phyloP scores from a whole-genome alignment of 2,888 invertebrate genomes.

The Byasa hedistus region DNA sequence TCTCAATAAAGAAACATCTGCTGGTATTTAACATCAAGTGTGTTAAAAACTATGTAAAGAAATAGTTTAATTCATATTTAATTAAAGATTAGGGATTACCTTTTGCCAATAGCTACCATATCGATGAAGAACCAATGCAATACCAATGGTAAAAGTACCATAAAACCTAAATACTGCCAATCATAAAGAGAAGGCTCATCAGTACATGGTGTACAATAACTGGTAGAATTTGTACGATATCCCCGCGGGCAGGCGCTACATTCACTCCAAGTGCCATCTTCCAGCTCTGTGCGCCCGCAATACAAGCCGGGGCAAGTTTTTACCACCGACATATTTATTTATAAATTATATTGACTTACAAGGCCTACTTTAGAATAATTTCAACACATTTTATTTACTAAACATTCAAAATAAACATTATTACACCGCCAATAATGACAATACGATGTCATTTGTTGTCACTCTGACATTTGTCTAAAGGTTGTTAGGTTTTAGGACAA shows the following conservation, averaged over 20 bases:
- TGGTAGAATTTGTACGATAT: constrained; percentile 85
- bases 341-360: not conserved
- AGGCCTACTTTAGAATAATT: not conserved
- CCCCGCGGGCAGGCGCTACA: constrained; percentile 95
- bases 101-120: constrained; percentile 86
- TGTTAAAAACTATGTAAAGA: not conserved
- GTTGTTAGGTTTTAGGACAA: too few species aligned
- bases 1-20: not conserved
- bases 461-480: too few species aligned
- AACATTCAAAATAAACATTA: not conserved
- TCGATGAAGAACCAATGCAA: constrained; percentile 97
- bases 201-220: constrained; percentile 88
- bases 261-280: constrained; percentile 85
- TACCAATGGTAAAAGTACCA: constrained; percentile 92
- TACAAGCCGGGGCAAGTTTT: constrained; percentile 89
- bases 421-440: not conserved
- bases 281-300: constrained; percentile 86
- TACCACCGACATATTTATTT: constrained; percentile 52
- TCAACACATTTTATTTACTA: not conserved
- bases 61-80: not conserved
- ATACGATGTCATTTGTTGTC: too few species aligned
- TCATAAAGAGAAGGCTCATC: constrained; percentile 91
- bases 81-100: constrained; percentile 61
- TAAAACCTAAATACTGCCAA: constrained; percentile 96
- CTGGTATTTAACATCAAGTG: not conserved